Base-by-base conservation (phyloP, 2,797 vertebrate genomes). In the Remorina albescens region DNA sequence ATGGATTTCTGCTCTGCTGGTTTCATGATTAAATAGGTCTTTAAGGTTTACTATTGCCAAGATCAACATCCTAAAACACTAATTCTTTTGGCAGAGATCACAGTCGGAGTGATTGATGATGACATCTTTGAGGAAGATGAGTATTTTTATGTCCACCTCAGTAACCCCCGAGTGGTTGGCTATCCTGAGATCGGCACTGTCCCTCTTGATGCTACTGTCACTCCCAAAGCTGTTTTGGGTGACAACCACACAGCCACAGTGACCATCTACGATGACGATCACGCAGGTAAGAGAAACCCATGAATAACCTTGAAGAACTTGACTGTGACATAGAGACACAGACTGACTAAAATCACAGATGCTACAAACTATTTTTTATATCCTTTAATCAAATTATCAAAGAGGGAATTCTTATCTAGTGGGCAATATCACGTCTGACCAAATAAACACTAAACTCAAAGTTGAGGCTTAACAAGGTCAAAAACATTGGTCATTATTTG, bases 121-220 rank as follows among this genome's bases (percentile, higher is more conserved):
- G 96, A 96, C 90, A 95, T 96, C 75, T 96, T 96, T 26, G 96
- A 96, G 74, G 95, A 96, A 75, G 96, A 96, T 6, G 96, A 96
- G 80, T 95, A 96, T 74, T 96, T 96, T 86, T 95, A 95, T 15
- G 95, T 96, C 15, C 95, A 95, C 60, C 94, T 96, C 44, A 95
- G 94, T 74, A 95, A 96, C 70, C 94, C 94, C 2, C 92, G 95
- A 2, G 86, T 95, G 11, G 88, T 92, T 8, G 91, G 90, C 10
- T 91, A 90, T 36, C 86, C 92, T 0, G 94, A 95, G 57, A 87
- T 91, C 1, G 89, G 91, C 71, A 75, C 91, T 3, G 75, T 89
- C 66, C 89, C 83, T 7, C 44, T 82, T 67, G 93, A 94, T 13
- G 23, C 62, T 2, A 84, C 74, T 18, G 46, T 51, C 55, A 39